A percentile compares a stretch with the other conserved stretches of the same genome.
These are phyloP conservation scores for Prionailurus bengalensis DNA, from an alignment of 2,113 vertebrate species.

Conservation along the genomic window DNA sequence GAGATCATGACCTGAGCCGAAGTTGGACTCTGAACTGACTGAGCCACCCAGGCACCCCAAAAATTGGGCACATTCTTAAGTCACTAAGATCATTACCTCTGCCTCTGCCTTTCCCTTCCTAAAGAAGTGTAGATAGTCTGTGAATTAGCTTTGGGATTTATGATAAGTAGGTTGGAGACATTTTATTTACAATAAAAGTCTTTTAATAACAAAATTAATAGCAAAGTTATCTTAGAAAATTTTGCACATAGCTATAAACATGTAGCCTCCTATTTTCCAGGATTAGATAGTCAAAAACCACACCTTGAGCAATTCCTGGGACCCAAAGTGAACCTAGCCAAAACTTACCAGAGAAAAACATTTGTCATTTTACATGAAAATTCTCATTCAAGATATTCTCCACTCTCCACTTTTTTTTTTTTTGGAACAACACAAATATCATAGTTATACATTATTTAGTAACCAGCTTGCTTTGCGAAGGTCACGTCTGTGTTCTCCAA, in stretches of 20 bases:
- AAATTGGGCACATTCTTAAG: constrained; percentile 71
- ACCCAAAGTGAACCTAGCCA: background rate
- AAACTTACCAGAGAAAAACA: background rate
- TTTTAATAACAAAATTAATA: background rate
- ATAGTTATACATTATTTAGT: constrained; percentile 26
- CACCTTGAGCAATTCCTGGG: too few relatives aligned
- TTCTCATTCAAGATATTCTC: constrained; percentile 20
- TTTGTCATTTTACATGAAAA: constrained; percentile 48
- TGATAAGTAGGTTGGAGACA: constrained; percentile 37
- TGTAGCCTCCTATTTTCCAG: background rate
- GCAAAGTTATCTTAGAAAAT: background rate
- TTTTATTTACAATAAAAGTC: background rate
- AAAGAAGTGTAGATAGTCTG: background rate
- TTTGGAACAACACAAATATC: background rate
- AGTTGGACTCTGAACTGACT: too few relatives aligned
- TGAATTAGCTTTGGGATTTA: constrained; percentile 67
- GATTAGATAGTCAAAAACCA: background rate
- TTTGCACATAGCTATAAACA: background rate
- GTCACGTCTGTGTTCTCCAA: constrained; percentile 22
- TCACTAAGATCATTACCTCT: constrained; percentile 35
- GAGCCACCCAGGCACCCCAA: too few relatives aligned
- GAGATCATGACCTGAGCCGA: too few relatives aligned
- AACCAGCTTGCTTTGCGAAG: constrained; percentile 62
- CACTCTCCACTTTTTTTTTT: background rate
- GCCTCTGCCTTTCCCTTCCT: constrained; percentile 58